Evolutionary conservation across 2,113 vertebrate species (phyloP).

Genomic region (Micronycteris hirsuta): DNA sequence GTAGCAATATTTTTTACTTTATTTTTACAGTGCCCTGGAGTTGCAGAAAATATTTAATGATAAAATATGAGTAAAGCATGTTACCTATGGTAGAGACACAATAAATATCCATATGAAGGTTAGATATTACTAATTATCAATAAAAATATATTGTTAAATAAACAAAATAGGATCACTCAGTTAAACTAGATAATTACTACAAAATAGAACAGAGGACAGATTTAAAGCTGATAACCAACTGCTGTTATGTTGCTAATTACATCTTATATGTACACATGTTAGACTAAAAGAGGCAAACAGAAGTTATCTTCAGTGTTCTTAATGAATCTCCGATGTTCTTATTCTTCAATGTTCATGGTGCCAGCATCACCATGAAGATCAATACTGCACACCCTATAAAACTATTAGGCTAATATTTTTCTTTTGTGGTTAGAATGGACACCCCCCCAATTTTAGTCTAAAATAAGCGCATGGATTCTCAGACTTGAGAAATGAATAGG

Average conservation of each 20-base stretch:
- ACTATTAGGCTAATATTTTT: not conserved
- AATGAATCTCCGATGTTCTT: not conserved
- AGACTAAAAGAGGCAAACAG: not conserved
- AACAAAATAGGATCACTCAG: not conserved
- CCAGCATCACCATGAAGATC: not conserved
- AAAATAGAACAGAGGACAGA: not conserved
- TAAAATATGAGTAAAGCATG: not conserved
- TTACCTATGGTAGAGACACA: too few species aligned
- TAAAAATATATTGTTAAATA: not conserved
- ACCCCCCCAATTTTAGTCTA: not conserved
- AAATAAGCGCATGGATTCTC: not conserved
- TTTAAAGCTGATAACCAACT: not conserved
- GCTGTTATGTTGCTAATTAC: not conserved
- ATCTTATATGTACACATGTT: too few species aligned
- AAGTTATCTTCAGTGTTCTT: not conserved
- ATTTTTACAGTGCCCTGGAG: not conserved
- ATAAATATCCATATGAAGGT: too few species aligned
- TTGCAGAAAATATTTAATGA: not conserved
- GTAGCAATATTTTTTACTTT: not conserved
- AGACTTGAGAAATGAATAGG: not conserved
- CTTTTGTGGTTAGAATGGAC: not conserved
- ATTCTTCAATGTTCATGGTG: too few species aligned
- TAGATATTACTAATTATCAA: not conserved
- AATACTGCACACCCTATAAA: accelerated
- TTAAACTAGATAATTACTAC: not conserved